Base-by-base conservation (phyloP, 2,113 vertebrate genomes). In the Sinocyclocheilus grahami region DNA sequence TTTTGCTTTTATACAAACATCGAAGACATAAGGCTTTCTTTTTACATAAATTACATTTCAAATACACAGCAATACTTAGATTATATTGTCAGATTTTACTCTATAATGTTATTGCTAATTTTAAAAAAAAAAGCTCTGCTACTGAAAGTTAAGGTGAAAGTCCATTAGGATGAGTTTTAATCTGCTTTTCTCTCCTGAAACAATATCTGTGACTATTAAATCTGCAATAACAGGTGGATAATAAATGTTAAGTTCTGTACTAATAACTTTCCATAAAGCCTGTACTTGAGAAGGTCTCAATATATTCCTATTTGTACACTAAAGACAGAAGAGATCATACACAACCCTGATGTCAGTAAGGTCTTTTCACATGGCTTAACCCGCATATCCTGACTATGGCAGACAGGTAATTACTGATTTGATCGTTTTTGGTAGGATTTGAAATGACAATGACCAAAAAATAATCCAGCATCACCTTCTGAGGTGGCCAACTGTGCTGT, bases 31-130 rank as follows among this genome's bases (percentile, higher is more conserved):
- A 63, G 48, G 55, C 62, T 81, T 82, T n/a, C 7, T 89, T 88
- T 92, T 84, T 84, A 88, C 87, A 92, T 86, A 65, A 89, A 91
- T 90, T 88, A 91, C 83, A 71, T 71, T 90, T 76, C 37, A 88
- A 80, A 67, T 84, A 83, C 63, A 86, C 63, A 85, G 71, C 75
- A 77, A 86, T 76, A 81, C 46, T 84, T 42, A 24, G 42, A 88
- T 83, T 86, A 74, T 77, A 86, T 46, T 82, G 78, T 51, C 37
- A 16, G 48, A 84, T 37, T 30, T 89, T 53, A 85, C 16, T 82
- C 85, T 87, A 85, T 79, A 77, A 86, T 33, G 42, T 80, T 87
- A 60, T 89, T 78, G 86, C 76, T 87, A 85, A 51, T 72, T 82
- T 82, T 5, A 39, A 81, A 55, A 86, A 86, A 65, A 86, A 87